Conservation (phyloP, 2,888 invertebrate species). For the Mythimna albipuncta region DNA sequence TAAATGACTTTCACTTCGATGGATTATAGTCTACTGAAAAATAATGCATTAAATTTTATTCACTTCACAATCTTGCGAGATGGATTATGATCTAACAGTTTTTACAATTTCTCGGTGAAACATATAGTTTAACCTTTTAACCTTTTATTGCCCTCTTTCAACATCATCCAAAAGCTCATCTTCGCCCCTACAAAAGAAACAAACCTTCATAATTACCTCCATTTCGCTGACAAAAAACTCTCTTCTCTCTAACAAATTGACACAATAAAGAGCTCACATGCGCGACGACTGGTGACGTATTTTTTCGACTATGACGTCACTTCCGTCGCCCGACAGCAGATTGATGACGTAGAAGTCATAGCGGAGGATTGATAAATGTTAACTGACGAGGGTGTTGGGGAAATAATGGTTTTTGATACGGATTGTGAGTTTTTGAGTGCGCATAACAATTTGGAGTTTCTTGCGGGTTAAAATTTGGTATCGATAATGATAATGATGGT, state of each 20-base stretch:
- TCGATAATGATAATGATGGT: too few relatives aligned
- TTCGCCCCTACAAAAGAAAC: background rate
- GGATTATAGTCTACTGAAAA: too few relatives aligned
- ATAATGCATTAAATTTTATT: too few relatives aligned
- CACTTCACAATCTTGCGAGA: too few relatives aligned
- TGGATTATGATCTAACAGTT: too few relatives aligned
- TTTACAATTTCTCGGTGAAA: too few relatives aligned
- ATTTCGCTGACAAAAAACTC: conserved; percentile 43
- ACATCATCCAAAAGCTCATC: background rate
- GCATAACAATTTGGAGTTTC: background rate
- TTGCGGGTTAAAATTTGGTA: background rate
- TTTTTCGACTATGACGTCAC: conserved; percentile 58
- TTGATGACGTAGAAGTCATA: conserved; percentile 57
- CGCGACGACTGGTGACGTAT: conserved; percentile 49
- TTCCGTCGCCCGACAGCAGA: conserved; percentile 51
- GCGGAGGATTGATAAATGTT: conserved; percentile 58
- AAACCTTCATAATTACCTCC: conserved; percentile 44
- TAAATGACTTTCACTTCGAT: too few relatives aligned
- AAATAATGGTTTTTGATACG: conserved; percentile 31
- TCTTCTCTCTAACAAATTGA: conserved; percentile 53
- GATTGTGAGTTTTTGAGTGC: conserved; percentile 20
- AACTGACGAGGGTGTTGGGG: conserved; percentile 48
- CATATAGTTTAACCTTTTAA: background rate
- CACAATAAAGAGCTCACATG: conserved; percentile 56
- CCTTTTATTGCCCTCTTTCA: too few relatives aligned